Evolutionary conservation across 1,140 invertebrate species (phyloP).

Genomic region (Drosophila gunungcola): DNA sequence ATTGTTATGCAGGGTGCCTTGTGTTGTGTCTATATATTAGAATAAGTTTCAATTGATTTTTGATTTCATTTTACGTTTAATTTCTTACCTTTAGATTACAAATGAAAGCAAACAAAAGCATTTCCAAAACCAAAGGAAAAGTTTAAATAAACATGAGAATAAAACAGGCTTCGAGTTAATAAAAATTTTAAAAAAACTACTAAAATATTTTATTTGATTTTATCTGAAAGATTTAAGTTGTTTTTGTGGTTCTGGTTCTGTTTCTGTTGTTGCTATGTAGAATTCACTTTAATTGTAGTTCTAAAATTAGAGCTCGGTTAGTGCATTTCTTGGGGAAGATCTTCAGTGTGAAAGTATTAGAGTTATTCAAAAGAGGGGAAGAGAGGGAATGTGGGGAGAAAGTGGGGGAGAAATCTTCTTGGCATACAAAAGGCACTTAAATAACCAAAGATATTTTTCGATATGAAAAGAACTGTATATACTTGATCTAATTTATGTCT

Average conservation of each 20-base stretch:
- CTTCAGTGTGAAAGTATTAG: constrained; percentile 7
- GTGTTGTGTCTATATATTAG: constrained; percentile 56
- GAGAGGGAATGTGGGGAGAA: background rate
- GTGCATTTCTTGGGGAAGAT: constrained; percentile 23
- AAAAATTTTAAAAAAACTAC: constrained; percentile 57
- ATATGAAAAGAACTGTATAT: constrained; percentile 44
- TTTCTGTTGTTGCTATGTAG: constrained; percentile 71
- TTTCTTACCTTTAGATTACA: constrained; percentile 70
- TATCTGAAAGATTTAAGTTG: constrained; percentile 23
- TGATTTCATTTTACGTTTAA: constrained; percentile 38
- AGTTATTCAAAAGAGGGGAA: constrained; percentile 1
- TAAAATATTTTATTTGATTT: constrained; percentile 32
- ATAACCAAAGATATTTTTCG: constrained; percentile 51
- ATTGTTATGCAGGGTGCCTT: constrained; percentile 49
- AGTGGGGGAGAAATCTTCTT: constrained; percentile 27
- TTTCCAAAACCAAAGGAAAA: constrained; percentile 43
- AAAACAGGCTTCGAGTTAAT: constrained; percentile 62
- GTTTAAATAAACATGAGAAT: constrained; percentile 30
- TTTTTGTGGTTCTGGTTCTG: constrained; percentile 33
- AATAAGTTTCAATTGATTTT: constrained; percentile 46
- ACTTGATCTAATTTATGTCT: constrained; percentile 25
- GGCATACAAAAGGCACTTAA: constrained; percentile 71
- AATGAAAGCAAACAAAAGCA: constrained; percentile 57
- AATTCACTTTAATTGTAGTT: constrained; percentile 57
- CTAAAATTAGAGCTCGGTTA: constrained; percentile 37